A percentile compares a stretch with the other conserved stretches of the same genome.
phyloP scores from a whole-genome alignment of 2,888 invertebrate genomes.

The Synergus laeviventris region DNA sequence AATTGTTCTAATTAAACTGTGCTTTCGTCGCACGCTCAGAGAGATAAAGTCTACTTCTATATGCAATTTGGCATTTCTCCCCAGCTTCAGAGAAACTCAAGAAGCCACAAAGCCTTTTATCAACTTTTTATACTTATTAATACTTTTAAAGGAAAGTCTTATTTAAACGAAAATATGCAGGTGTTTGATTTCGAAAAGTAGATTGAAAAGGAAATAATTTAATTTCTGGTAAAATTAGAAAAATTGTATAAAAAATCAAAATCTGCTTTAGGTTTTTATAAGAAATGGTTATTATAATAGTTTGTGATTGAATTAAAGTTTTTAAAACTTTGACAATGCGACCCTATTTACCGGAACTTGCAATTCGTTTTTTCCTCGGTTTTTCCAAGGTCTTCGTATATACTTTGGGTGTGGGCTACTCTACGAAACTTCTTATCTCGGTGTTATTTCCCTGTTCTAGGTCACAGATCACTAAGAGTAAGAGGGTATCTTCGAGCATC shows the following conservation, averaged over 20 bases:
- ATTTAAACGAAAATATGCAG: too few relatives aligned
- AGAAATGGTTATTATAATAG: too few relatives aligned
- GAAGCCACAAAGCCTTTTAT: neutral
- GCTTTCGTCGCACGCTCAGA: neutral
- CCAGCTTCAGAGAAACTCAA: neutral
- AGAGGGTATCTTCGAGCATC: neutral
- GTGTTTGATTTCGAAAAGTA: too few relatives aligned
- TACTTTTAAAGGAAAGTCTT: neutral
- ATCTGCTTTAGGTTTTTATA: too few relatives aligned
- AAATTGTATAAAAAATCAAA: too few relatives aligned
- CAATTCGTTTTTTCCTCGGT: neutral
- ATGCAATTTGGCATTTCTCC: neutral
- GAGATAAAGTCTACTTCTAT: neutral
- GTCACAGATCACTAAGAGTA: neutral
- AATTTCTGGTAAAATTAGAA: too few relatives aligned
- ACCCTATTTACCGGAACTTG: neutral
- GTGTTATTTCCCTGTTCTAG: neutral
- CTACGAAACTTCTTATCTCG: neutral
- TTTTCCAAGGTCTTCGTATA: neutral
- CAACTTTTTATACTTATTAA: neutral
- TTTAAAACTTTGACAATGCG: neutral
- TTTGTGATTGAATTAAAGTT: too few relatives aligned
- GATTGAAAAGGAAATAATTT: too few relatives aligned
- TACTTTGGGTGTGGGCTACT: neutral
- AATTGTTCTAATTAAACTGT: constrained; percentile 24